phyloP scores from a whole-genome alignment of 2,888 invertebrate genomes.

The Ganaspis brasiliensis region DNA sequence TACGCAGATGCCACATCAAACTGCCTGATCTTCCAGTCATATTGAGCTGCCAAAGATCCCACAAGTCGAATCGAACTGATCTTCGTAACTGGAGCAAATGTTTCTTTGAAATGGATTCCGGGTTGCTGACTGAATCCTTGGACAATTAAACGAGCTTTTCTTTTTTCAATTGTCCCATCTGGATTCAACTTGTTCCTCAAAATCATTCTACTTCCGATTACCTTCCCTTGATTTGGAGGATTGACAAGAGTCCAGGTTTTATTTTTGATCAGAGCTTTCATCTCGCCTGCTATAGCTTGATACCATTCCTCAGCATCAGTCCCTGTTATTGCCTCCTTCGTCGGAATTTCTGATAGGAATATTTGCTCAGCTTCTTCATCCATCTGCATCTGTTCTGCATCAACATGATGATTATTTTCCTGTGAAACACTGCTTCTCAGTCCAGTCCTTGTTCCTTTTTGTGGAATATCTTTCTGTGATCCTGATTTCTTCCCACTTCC shows the following conservation, averaged over 20 bases:
- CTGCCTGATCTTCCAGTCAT: constrained; percentile 59
- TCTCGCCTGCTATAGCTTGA: constrained; percentile 58
- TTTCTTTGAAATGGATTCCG: constrained; percentile 60
- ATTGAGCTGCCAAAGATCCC: constrained; percentile 58
- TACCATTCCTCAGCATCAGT: constrained; percentile 54
- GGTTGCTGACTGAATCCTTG: constrained; percentile 57
- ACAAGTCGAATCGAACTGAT: constrained; percentile 60
- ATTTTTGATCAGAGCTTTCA: constrained; percentile 58
- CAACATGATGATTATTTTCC: background rate
- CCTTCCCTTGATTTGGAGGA: constrained; percentile 47
- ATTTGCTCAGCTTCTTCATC: background rate
- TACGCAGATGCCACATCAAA: constrained; percentile 64
- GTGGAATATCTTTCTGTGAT: background rate
- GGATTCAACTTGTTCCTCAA: constrained; percentile 56
- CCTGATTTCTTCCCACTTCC: background rate
- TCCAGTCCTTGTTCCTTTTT: background rate
- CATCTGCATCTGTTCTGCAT: background rate
- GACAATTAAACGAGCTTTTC: constrained; percentile 62
- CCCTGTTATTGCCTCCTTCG: constrained; percentile 45
- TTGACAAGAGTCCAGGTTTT: constrained; percentile 62
- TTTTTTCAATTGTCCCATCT: constrained; percentile 56
- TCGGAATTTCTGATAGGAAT: constrained; percentile 39
- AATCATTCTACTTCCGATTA: constrained; percentile 53
- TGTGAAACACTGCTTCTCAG: background rate
- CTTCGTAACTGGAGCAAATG: constrained; percentile 60